Conservation (phyloP, 1,140 invertebrate genomes). For the Pogonognathellus flavescens region DNA sequence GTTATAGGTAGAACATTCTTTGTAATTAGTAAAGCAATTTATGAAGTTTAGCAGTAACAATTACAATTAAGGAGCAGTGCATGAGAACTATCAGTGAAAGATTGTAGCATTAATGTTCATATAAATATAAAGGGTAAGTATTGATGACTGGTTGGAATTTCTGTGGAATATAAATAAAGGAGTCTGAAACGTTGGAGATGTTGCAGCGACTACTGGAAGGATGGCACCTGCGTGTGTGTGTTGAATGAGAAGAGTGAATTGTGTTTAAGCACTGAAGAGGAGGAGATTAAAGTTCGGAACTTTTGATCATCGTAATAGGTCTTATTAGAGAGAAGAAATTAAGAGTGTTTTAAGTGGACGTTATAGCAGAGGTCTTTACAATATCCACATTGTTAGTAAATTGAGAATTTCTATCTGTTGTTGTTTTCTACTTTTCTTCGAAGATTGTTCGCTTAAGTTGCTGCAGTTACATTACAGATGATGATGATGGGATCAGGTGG, state of each 20-base stretch:
- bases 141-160: neutral
- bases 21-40: too few species aligned
- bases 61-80: too few species aligned
- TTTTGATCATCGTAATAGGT: conserved; percentile 42
- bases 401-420: too few species aligned
- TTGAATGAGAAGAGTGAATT: conserved; percentile 17
- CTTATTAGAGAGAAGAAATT: conserved; percentile 45
- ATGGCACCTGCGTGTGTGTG: conserved; percentile 3
- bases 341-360: conserved; percentile 25
- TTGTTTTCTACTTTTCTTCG: too few species aligned
- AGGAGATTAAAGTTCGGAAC: conserved; percentile 26
- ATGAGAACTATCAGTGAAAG: too few species aligned
- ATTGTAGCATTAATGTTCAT: too few species aligned
- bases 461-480: neutral
- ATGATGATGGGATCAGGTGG: conserved; percentile 7
- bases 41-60: too few species aligned
- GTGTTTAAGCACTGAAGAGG: conserved; percentile 34
- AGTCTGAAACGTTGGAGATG: neutral
- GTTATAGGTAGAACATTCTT: too few species aligned
- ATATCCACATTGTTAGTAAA: neutral
- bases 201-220: neutral
- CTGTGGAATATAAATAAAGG: neutral
- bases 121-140: too few species aligned
- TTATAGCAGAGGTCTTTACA: neutral
- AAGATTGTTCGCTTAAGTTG: conserved; percentile 11